These are phyloP conservation scores for Tribolium castaneum DNA, from an alignment of 1,140 invertebrate genomes.

Conservation along the genomic window DNA sequence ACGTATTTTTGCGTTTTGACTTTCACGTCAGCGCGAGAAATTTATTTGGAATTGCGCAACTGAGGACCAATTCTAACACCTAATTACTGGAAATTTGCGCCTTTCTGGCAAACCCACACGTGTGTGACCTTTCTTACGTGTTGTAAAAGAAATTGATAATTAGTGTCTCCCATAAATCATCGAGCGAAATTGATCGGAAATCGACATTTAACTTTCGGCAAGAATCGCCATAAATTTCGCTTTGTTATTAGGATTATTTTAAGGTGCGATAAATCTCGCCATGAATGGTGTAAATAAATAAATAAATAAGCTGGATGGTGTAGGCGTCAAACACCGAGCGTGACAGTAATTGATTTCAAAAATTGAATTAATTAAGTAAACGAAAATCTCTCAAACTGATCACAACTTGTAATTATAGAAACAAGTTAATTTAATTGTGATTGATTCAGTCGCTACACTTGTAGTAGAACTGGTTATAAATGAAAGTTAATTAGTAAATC, in stretches of 20 bases:
- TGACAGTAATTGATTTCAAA: constrained; percentile 8
- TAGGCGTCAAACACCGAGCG: background rate
- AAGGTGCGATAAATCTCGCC: background rate
- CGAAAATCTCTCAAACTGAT: background rate
- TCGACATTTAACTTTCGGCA: constrained; percentile 4
- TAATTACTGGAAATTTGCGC: constrained; percentile 1
- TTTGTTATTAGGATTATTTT: background rate
- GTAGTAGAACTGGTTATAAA: background rate
- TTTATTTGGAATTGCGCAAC: constrained; percentile 31
- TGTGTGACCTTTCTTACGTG: background rate
- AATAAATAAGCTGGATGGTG: background rate
- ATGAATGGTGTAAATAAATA: background rate
- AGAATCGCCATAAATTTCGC: background rate
- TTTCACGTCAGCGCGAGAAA: constrained; percentile 30
- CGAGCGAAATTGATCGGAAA: background rate
- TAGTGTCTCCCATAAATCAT: constrained; percentile 3
- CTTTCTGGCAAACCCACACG: background rate
- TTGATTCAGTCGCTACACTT: background rate
- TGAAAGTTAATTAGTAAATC: background rate
- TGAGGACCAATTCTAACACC: background rate
- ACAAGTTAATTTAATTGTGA: background rate
- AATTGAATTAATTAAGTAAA: background rate
- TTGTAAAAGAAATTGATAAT: constrained; percentile 19
- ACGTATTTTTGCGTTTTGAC: constrained; percentile 24
- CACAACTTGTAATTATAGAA: background rate